phyloP scores from a whole-genome alignment of 2,113 vertebrate genomes.

The Lycocorax pyrrhopterus region DNA sequence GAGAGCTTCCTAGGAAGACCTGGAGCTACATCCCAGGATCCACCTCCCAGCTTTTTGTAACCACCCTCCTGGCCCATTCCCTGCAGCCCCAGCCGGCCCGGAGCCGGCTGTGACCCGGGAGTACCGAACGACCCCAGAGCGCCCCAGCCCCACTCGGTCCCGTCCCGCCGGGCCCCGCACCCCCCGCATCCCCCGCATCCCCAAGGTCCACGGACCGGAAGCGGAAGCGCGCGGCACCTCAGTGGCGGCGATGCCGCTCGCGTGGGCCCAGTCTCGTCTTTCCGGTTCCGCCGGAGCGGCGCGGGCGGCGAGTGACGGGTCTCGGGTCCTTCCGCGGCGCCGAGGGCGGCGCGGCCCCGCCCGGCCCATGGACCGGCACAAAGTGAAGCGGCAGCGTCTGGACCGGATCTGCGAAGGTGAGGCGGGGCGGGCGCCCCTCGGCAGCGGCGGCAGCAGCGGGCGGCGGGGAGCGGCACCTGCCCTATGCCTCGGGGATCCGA shows the following conservation, averaged over 20 bases:
- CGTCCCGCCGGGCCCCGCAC: fast-evolving
- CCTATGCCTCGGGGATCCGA: neutral
- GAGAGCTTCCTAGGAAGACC: constrained; percentile 57
- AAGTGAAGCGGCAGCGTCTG: constrained; percentile 89
- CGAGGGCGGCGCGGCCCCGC: constrained; percentile 28
- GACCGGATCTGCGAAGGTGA: constrained; percentile 76
- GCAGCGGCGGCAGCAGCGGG: neutral
- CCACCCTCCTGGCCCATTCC: constrained; percentile 31
- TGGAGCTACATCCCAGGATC: constrained; percentile 50
- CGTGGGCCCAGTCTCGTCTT: neutral
- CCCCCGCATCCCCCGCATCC: fast-evolving
- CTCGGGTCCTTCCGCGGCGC: neutral
- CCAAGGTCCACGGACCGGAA: neutral
- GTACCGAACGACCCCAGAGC: neutral
- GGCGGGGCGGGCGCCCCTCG: neutral
- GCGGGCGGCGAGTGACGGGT: neutral
- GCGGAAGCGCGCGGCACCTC: neutral
- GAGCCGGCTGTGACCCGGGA: too few species aligned
- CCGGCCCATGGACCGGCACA: constrained; percentile 89
- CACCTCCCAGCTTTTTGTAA: constrained; percentile 57
- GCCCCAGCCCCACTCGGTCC: too few species aligned
- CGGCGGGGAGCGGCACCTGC: neutral
- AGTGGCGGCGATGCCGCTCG: neutral
- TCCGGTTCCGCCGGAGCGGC: constrained; percentile 34
- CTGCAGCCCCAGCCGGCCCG: neutral